Evolutionary conservation across 1,140 invertebrate species (phyloP), one percentile per base, ranked within the genome.

Genomic region (Eurosta solidaginis): DNA sequence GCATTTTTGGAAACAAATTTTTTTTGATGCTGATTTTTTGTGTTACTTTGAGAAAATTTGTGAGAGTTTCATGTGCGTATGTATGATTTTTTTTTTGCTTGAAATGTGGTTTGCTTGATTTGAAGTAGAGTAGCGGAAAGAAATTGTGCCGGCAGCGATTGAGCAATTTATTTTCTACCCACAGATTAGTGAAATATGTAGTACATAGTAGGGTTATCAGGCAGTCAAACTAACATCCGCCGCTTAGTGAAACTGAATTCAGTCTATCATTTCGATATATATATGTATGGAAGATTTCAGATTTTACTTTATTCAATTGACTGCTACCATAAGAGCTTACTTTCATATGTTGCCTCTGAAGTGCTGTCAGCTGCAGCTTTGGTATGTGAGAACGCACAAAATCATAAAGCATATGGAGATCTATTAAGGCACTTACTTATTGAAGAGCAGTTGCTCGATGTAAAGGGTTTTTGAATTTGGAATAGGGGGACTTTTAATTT

Each of bases 1-100:
- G 73, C 73, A 25, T 45, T 74, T 74, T 74, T 74, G 40, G 73
- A 12, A n/a, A 40, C n/a, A 68, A 63, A 7, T 63, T 63, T n/a
- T n/a, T n/a, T n/a, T 17, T 27, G 25, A 68, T 33, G 33, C 36
- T 68, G 59, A 22, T 68, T 22, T 68, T n/a, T 68, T 68, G 27
- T 40, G 17, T 4, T 36, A n/a, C 1, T 40, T n/a, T 33, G 17
- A 4, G 59, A 4, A 22, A 17, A 9, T 47, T 20, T 14, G 33
- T 10, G 45, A 3, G 45, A 3, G 0, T 0, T 47, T 47, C n/a
- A 3, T 47, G 14, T 7, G 7, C 14, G n/a, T n/a, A n/a, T n/a
- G n/a, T n/a, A n/a, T n/a, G n/a, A n/a, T n/a, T n/a, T 47, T 47
- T 9, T 47, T 47, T 47, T 47, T 47, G 45, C 1, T 3, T 6